A percentile compares a stretch with the other conserved stretches of the same genome.
phyloP scores from a whole-genome alignment of 2,888 invertebrate genomes.

The Dioctria rufipes region DNA sequence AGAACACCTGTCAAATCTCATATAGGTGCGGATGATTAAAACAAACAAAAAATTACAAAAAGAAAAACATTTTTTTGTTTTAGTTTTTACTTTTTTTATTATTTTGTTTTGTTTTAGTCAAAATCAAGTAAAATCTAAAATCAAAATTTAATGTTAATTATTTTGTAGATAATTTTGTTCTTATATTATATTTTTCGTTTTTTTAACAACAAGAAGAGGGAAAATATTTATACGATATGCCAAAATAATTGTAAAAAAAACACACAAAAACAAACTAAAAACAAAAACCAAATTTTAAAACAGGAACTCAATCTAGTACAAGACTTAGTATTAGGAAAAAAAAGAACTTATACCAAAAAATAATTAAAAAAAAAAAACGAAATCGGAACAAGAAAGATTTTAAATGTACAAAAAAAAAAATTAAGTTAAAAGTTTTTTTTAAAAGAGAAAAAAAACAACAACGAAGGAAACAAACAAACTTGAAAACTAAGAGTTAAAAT shows the following conservation, averaged over 20 bases:
- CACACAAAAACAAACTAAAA: not conserved
- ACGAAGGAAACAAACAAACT: slow-evolving; percentile 15
- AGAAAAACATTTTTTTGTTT: not conserved
- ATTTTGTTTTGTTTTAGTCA: too few species aligned
- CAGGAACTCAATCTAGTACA: slow-evolving; percentile 49
- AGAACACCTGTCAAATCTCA: slow-evolving; percentile 10
- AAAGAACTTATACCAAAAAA: slow-evolving; percentile 1
- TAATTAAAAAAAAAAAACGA: not conserved
- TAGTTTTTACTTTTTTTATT: too few species aligned
- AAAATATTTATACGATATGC: slow-evolving; percentile 28
- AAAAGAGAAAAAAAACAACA: not conserved
- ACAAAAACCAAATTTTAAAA: slow-evolving; percentile 26
- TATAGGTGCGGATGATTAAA: slow-evolving; percentile 13
- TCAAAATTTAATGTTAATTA: too few species aligned
- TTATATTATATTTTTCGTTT: too few species aligned
- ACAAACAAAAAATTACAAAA: not conserved
- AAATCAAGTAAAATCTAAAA: too few species aligned
- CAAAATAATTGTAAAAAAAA: slow-evolving; percentile 17
- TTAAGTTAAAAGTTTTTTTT: not conserved
- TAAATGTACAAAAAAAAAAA: slow-evolving; percentile 5
- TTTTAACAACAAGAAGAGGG: not conserved
- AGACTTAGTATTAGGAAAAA: slow-evolving; percentile 33
- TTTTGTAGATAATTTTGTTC: too few species aligned
- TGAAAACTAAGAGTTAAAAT: too few species aligned
- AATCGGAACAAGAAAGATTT: not conserved